A percentile compares a stretch with the other conserved stretches of the same genome.
These are phyloP conservation scores for Conomelus anceps DNA, from an alignment of 2,888 invertebrate species.

Conservation along the genomic window DNA sequence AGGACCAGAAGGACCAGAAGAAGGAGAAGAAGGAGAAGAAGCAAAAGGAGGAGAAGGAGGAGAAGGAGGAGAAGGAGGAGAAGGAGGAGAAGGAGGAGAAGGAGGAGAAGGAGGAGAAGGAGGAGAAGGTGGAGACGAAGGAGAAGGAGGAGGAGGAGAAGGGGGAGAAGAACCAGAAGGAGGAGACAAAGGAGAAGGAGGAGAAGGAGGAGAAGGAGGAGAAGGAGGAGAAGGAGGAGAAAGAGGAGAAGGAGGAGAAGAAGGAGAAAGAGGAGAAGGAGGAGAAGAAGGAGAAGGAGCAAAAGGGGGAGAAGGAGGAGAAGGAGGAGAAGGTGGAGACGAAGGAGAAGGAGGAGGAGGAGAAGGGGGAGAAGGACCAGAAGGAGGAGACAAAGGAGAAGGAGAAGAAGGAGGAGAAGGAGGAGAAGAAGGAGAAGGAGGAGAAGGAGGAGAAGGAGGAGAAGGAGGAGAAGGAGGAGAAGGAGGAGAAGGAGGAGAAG, in stretches of 20 bases:
- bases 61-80: slow-evolving; percentile 17
- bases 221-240: slow-evolving; percentile 34
- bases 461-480: not conserved
- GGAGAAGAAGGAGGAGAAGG: not conserved
- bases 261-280: slow-evolving; percentile 16
- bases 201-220: not conserved
- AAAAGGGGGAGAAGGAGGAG: not conserved
- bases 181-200: too few relatives aligned
- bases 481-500: not conserved
- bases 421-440: slow-evolving; percentile 11
- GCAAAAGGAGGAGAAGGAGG: slow-evolving; percentile 6
- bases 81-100: slow-evolving; percentile 3
- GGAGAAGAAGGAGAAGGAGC: slow-evolving; percentile 26
- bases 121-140: slow-evolving; percentile 9
- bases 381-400: not conserved
- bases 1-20: slow-evolving; percentile 15
- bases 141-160: not conserved
- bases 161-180: slow-evolving; percentile 5
- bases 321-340: not conserved
- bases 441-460: slow-evolving; percentile 4
- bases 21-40: slow-evolving; percentile 18
- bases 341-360: too few relatives aligned
- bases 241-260: slow-evolving; percentile 29
- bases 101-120: not conserved
- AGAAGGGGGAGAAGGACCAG: not conserved